Evolutionary conservation across 2,797 vertebrate genomes (phyloP), one percentile per base, ranked within the genome.

Genomic region (Tympanoctomys barrerae): DNA sequence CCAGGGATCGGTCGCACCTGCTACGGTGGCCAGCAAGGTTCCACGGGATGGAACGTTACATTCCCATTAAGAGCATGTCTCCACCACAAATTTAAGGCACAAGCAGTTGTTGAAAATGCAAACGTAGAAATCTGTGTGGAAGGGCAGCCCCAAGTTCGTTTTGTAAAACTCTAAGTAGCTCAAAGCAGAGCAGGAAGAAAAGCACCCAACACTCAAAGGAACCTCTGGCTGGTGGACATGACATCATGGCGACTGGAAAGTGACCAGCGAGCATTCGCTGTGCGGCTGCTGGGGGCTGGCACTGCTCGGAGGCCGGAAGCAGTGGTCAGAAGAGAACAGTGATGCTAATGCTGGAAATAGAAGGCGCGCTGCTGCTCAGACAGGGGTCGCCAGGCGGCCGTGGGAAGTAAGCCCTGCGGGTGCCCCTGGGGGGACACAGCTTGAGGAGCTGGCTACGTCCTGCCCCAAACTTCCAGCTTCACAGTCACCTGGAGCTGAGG

Each of bases 361-460:
- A 59, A 13, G 4, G 7, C 19, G 0, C 2, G 68, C 52, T 22
- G 66, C 42, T 5, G 42, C n/a, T 33, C 26, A 2, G 77, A 11
- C 46, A 5, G 1, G 28, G 42, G 54, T 26, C 7, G 0, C 3
- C 10, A 0, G 42, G 79, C 33, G 91, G 49, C 2, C 0, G 0
- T 0, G 33, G 49, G 5, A 64, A 21, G 19, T 0, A 66, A 4
- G 21, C 0, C 4, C 22, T 0, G 2, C 6, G 4, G 39, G 46
- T 7, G 42, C 24, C 4, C 3, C 19, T 19, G n/a, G 7, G 49
- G 28, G 39, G 39, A 68, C 22, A 4, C 1, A 1, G 49, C 6
- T 10, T 19, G 64, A 26, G 1, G 0, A 28, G n/a, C n/a, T 1
- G n/a, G 22, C 39, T 8, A 1, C 66, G 2, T 49, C 26, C 18